Percentiles rank a stretch among this genome's conserved stretches.
Conservation (phyloP, 1,140 invertebrate species). For the Trichonephila inaurata region DNA sequence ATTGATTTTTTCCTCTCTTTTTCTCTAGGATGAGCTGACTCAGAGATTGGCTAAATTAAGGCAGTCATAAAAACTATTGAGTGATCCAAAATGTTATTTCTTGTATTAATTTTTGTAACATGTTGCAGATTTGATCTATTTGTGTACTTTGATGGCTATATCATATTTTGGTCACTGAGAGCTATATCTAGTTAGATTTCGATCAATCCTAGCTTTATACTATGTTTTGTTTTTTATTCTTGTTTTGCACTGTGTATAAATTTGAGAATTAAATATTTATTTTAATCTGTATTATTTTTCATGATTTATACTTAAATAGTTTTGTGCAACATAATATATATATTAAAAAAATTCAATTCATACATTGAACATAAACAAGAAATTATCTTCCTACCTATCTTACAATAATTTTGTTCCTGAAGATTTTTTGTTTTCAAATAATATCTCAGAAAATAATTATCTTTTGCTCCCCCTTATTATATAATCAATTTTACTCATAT, state of each 20-base stretch:
- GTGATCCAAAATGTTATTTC: neutral
- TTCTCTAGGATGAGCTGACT: conserved; percentile 59
- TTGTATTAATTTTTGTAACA: conserved; percentile 43
- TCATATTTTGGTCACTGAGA: neutral
- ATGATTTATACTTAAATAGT: too few relatives aligned
- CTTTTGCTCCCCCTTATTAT: too few relatives aligned
- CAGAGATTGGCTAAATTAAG: conserved; percentile 69
- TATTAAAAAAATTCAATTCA: too few relatives aligned
- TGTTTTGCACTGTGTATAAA: neutral
- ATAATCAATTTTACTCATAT: too few relatives aligned
- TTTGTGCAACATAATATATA: too few relatives aligned
- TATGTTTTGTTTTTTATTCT: neutral
- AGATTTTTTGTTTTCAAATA: too few relatives aligned
- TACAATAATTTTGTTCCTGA: too few relatives aligned
- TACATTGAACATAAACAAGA: too few relatives aligned
- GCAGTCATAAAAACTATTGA: conserved; percentile 22
- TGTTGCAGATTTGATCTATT: conserved; percentile 48
- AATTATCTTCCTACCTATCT: too few relatives aligned
- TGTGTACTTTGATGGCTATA: neutral
- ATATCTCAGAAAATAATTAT: too few relatives aligned
- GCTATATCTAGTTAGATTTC: neutral
- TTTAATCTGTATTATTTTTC: neutral
- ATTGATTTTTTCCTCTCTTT: neutral
- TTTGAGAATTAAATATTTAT: conserved; percentile 9
- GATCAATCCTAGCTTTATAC: conserved; percentile 15